Evolutionary conservation across 1,140 invertebrate species (phyloP).

Genomic region (Hylaeus volcanicus): DNA sequence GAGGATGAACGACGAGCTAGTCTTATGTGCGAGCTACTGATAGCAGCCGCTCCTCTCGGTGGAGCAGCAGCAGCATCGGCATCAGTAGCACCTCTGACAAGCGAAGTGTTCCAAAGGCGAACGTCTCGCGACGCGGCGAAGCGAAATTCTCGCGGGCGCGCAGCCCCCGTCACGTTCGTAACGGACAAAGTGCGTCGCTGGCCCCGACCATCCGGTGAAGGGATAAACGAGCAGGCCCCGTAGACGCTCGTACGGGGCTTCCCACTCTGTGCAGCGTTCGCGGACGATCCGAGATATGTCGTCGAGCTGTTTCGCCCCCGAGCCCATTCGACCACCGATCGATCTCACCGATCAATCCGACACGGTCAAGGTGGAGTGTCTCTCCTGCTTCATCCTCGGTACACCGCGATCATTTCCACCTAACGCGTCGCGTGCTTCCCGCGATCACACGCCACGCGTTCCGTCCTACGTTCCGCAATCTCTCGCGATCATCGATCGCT

Average conservation of each 20-base stretch:
- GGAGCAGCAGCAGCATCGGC: conserved; percentile 36
- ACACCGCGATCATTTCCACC: background rate
- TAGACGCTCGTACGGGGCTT: conserved; percentile 25
- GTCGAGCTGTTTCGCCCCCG: conserved; percentile 85
- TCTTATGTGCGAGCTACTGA: conserved; percentile 51
- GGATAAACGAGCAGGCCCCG: conserved; percentile 14
- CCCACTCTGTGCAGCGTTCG: conserved; percentile 24
- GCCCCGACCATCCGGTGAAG: conserved; percentile 2
- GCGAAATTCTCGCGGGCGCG: conserved; percentile 55
- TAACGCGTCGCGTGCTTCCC: background rate
- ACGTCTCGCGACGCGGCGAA: conserved; percentile 44
- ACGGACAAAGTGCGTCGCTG: conserved; percentile 1
- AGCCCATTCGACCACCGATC: conserved; percentile 87
- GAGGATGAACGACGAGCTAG: conserved; percentile 46
- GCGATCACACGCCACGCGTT: too few relatives aligned
- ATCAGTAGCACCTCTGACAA: conserved; percentile 55
- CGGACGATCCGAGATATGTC: conserved; percentile 71
- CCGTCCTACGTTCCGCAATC: too few relatives aligned
- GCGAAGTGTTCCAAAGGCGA: conserved; percentile 54
- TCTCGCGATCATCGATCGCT: background rate
- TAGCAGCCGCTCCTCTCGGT: conserved; percentile 42
- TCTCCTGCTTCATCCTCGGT: background rate
- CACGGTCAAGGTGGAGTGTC: conserved; percentile 84
- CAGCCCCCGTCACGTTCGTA: conserved; percentile 47
- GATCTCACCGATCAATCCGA: conserved; percentile 89